Percentiles rank a stretch among this genome's conserved stretches.
Conservation (phyloP, 2,888 invertebrate genomes). For the Silvanus unidentatus region DNA sequence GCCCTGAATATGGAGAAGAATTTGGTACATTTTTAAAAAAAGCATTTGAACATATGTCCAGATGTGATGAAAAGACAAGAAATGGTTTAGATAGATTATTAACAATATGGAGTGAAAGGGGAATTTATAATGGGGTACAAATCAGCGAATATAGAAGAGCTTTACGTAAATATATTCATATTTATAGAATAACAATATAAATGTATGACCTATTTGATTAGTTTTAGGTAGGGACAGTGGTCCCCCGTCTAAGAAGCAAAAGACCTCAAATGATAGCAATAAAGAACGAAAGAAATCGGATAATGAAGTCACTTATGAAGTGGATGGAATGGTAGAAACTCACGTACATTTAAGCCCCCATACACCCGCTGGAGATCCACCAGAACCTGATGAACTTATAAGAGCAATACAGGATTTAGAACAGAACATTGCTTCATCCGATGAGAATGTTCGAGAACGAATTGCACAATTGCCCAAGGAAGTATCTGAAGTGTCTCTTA, state of each 20-base stretch:
- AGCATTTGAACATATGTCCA: conserved; percentile 79
- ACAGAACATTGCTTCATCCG: conserved; percentile 90
- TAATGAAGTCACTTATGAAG: conserved; percentile 45
- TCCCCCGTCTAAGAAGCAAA: conserved; percentile 50
- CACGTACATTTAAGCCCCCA: conserved; percentile 74
- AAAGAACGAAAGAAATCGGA: conserved; percentile 49
- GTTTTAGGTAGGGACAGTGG: conserved; percentile 45
- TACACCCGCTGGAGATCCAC: conserved; percentile 77
- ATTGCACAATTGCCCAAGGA: conserved; percentile 92
- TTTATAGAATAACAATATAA: not conserved
- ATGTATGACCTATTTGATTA: conserved; percentile 10
- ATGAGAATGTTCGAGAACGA: conserved; percentile 85
- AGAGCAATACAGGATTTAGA: conserved; percentile 80
- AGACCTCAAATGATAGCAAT: conserved; percentile 35
- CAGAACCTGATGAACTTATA: conserved; percentile 88
- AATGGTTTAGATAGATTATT: conserved; percentile 75
- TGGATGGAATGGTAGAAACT: conserved; percentile 68
- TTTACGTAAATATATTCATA: conserved; percentile 43
- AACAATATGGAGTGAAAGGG: conserved; percentile 88
- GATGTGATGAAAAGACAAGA: conserved; percentile 74
- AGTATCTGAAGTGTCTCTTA: conserved; percentile 83
- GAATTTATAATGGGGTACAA: conserved; percentile 75
- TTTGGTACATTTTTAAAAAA: conserved; percentile 75
- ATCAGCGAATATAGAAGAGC: conserved; percentile 74
- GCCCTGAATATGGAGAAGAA: conserved; percentile 88